A percentile compares a stretch with the other conserved stretches of the same genome.
phyloP scores from a whole-genome alignment of 2,113 vertebrate genomes.

The Seriola rivoliana region DNA sequence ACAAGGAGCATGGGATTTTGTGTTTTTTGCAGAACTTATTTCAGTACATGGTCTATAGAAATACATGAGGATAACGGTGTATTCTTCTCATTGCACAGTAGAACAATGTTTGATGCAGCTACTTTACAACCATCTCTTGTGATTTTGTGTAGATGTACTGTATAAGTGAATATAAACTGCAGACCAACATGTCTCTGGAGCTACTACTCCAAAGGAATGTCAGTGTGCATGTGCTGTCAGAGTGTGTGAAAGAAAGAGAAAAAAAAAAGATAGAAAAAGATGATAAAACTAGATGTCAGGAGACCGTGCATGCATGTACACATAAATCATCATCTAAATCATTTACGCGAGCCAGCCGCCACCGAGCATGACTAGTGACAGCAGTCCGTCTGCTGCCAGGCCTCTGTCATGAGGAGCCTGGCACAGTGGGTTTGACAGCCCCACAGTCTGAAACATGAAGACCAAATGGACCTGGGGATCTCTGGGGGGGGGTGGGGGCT shows the following conservation, averaged over 20 bases:
- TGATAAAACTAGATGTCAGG: background rate
- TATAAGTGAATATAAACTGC: background rate
- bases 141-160: slow-evolving; percentile 5
- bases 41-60: background rate
- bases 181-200: slow-evolving; percentile 12
- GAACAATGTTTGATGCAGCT: background rate
- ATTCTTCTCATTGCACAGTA: background rate
- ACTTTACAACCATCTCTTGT: background rate
- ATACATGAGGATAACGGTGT: background rate
- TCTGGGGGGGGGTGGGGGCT: slow-evolving; percentile 39
- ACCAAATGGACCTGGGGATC: slow-evolving; percentile 46
- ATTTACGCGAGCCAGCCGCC: slow-evolving; percentile 16
- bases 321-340: slow-evolving; percentile 46
- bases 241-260: background rate
- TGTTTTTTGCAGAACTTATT: background rate
- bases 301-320: background rate
- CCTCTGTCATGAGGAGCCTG: slow-evolving; percentile 46
- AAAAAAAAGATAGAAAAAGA: background rate
- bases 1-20: background rate
- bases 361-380: slow-evolving; percentile 51
- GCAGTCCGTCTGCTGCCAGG: slow-evolving; percentile 48
- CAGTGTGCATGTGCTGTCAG: background rate
- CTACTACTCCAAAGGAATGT: background rate
- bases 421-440: slow-evolving; percentile 42
- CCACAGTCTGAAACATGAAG: slow-evolving; percentile 37